Conservation (phyloP, 2,888 invertebrate species). For the Hydrotaea diabolus region DNA sequence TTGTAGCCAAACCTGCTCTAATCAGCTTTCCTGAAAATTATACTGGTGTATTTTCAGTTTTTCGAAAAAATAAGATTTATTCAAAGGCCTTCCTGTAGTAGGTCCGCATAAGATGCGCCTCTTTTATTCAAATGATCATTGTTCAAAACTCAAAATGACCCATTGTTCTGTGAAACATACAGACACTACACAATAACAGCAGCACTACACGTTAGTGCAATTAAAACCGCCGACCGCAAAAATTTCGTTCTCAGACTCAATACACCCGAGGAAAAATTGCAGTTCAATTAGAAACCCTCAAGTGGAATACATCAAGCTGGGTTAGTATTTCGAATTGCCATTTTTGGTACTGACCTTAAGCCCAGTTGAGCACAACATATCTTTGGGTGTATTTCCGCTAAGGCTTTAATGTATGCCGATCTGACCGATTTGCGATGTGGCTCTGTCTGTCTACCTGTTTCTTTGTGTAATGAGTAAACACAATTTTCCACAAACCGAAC, state of each 20-base stretch:
- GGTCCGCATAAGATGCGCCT: not conserved
- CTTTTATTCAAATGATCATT: not conserved
- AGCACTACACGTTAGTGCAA: conserved; percentile 17
- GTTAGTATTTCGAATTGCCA: no score
- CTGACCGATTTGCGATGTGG: conserved; percentile 19
- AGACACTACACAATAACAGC: not conserved
- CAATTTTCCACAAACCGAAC: not conserved
- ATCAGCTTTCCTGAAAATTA: no score
- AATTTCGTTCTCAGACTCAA: not conserved
- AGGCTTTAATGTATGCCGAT: conserved; percentile 34
- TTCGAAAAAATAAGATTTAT: no score
- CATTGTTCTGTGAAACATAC: conserved; percentile 22
- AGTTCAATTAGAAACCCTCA: not conserved
- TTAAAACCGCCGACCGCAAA: conserved; percentile 11
- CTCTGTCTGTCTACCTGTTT: not conserved
- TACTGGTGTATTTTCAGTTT: no score
- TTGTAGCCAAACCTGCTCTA: no score
- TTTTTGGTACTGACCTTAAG: no score
- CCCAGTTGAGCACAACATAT: no score
- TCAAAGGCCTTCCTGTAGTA: not conserved
- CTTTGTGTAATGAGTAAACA: conserved; percentile 29
- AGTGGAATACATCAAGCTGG: no score
- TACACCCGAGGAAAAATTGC: not conserved
- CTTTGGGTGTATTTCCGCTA: conserved; percentile 8
- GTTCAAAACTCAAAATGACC: not conserved